phyloP scores from a whole-genome alignment of 92 coral and sea anemone genomes.

The Epizoanthus fatuus region DNA sequence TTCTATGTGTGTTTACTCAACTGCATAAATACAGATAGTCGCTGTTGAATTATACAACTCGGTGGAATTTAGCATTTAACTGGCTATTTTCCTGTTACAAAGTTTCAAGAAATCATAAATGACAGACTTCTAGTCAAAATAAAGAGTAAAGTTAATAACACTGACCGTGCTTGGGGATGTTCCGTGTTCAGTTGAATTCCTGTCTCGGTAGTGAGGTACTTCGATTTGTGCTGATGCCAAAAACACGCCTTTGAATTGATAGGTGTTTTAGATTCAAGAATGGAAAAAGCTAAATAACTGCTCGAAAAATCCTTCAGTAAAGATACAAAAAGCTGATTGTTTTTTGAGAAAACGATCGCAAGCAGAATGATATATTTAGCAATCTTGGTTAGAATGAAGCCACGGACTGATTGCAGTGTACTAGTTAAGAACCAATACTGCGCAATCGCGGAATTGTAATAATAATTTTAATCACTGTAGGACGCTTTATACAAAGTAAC shows the following conservation, averaged over 20 bases:
- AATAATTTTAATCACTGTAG: too few species aligned
- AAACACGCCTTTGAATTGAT: not conserved
- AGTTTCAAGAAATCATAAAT: not conserved
- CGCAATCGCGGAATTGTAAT: too few species aligned
- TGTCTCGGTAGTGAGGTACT: not conserved
- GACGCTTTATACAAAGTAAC: too few species aligned
- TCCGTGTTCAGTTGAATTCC: not conserved
- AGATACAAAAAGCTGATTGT: not conserved
- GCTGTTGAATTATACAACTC: not conserved
- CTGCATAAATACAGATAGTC: constrained; percentile 1
- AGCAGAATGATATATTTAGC: too few species aligned
- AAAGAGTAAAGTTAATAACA: not conserved
- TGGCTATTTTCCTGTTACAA: not conserved
- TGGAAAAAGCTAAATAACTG: not conserved
- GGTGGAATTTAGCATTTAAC: constrained; percentile 1
- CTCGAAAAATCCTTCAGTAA: not conserved
- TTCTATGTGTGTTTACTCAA: not conserved
- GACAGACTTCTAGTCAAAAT: constrained; percentile 1
- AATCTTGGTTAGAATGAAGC: too few species aligned
- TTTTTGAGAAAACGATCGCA: not conserved
- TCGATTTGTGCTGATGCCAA: not conserved
- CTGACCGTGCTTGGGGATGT: not conserved
- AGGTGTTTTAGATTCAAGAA: not conserved
- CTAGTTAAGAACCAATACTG: too few species aligned
- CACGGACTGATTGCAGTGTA: too few species aligned